Evolutionary conservation across 2,113 vertebrate species (phyloP).

Genomic region (Capreolus pygargus): DNA sequence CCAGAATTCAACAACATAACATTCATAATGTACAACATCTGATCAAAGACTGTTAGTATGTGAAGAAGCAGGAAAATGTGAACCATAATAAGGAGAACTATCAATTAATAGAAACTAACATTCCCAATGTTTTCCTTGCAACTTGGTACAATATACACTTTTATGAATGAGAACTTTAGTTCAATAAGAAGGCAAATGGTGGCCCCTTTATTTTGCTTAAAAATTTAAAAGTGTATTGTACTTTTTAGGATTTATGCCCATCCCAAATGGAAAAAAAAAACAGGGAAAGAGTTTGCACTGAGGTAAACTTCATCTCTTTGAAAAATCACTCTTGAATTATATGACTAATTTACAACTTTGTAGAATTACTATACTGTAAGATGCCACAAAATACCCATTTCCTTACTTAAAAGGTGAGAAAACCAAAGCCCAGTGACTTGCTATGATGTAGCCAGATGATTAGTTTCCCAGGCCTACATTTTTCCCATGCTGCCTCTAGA

Average conservation of each 20-base stretch:
- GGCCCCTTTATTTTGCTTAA: constrained; percentile 8
- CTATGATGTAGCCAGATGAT: not conserved
- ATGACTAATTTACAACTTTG: not conserved
- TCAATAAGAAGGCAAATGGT: not conserved
- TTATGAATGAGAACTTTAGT: not conserved
- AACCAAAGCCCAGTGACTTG: not conserved
- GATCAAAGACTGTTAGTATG: not conserved
- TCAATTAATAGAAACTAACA: not conserved
- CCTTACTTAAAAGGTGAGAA: not conserved
- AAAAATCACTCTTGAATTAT: not conserved
- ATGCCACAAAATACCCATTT: not conserved
- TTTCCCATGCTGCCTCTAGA: not conserved
- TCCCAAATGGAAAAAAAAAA: not conserved
- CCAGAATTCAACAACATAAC: not conserved
- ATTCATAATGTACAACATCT: not conserved
- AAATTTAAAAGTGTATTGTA: not conserved
- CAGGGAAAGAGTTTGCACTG: not conserved
- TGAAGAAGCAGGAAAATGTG: not conserved
- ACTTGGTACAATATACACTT: not conserved
- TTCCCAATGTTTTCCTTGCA: not conserved
- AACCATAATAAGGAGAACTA: not conserved
- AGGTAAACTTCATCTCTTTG: not conserved
- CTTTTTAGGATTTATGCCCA: not conserved
- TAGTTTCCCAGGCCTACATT: not conserved
- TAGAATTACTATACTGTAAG: not conserved